Evolutionary conservation across 2,113 vertebrate genomes (phyloP).

Genomic region (Amblyopsis rosae): DNA sequence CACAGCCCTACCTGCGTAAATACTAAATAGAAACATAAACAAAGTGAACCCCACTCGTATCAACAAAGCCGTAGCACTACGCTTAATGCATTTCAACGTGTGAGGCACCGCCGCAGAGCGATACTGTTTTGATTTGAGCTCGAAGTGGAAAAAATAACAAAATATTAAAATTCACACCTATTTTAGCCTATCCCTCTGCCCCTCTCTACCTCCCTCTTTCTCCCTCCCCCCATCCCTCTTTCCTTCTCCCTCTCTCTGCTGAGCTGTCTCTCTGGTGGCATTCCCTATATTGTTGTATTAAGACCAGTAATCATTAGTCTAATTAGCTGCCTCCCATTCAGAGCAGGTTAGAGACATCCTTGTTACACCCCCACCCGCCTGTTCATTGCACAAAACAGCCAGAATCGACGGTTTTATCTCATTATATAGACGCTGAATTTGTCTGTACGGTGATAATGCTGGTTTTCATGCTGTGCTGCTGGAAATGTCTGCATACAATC

Average conservation of each 20-base stretch:
- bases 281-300: neutral
- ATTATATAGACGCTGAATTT: constrained; percentile 5
- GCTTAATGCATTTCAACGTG: no score
- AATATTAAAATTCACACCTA: neutral
- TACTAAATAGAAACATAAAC: no score
- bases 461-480: no score
- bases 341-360: constrained; percentile 56
- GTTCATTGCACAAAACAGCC: neutral
- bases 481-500: neutral
- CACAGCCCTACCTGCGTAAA: no score
- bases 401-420: constrained; percentile 22
- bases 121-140: no score
- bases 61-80: no score
- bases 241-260: neutral
- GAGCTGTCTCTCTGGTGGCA: neutral
- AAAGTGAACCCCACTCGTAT: no score
- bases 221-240: neutral
- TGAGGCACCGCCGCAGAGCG: no score
- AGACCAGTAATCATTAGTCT: constrained; percentile 55
- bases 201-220: neutral
- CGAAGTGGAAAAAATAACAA: neutral
- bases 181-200: neutral
- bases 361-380: constrained; percentile 9
- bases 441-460: neutral
- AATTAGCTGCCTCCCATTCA: constrained; percentile 56